Percentiles rank a stretch among this genome's conserved stretches.
Evolutionary conservation across 1,140 invertebrate genomes (phyloP).

Genomic region (Rhyzopertha dominica): DNA sequence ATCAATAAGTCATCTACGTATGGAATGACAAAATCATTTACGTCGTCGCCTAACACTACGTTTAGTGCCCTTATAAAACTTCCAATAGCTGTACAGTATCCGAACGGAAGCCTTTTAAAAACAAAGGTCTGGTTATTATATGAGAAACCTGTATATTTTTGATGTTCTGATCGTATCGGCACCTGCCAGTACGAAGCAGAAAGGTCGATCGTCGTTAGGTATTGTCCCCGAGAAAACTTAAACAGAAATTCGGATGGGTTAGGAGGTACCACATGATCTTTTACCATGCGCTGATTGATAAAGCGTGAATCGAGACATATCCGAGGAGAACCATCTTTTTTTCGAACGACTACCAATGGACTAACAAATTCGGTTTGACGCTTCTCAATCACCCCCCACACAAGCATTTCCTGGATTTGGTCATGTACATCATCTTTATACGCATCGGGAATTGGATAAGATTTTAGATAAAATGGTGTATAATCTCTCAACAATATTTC

Average conservation of each 20-base stretch:
- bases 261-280: slow-evolving; percentile 10
- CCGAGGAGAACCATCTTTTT: slow-evolving; percentile 6
- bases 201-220: slow-evolving; percentile 7
- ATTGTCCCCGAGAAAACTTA: slow-evolving; percentile 6
- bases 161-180: slow-evolving; percentile 2
- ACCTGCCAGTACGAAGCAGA: slow-evolving; percentile 12
- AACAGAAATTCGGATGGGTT: slow-evolving; percentile 2
- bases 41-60: slow-evolving; percentile 1
- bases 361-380: slow-evolving; percentile 8
- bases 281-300: slow-evolving; percentile 7
- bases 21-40: background rate
- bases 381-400: slow-evolving; percentile 1
- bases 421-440: background rate
- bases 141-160: slow-evolving; percentile 12
- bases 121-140: slow-evolving; percentile 6
- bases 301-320: slow-evolving; percentile 8
- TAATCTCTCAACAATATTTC: too few relatives aligned
- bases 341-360: slow-evolving; percentile 9
- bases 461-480: background rate
- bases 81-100: background rate
- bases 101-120: slow-evolving; percentile 8
- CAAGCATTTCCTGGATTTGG: slow-evolving; percentile 6
- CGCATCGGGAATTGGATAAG: slow-evolving; percentile 1
- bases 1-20: slow-evolving; percentile 12
- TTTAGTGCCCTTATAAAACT: slow-evolving; percentile 6